These are phyloP conservation scores for Sinocyclocheilus anshuiensis DNA, from an alignment of 2,113 vertebrate species.

Conservation along the genomic window DNA sequence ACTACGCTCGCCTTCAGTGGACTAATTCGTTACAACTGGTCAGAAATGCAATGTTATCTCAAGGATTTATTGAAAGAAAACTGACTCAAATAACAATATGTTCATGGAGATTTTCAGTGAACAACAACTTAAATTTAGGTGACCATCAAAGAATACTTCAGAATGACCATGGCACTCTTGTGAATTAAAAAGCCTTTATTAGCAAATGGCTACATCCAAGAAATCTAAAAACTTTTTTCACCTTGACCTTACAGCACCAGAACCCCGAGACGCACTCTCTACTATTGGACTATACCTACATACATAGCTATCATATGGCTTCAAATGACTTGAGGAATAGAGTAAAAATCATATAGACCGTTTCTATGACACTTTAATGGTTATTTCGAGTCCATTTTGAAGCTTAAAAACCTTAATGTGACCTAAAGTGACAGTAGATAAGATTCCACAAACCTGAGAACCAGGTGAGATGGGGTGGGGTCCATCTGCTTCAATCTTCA, in stretches of 20 bases:
- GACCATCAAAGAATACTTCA: too few species aligned
- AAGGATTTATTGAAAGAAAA: too few species aligned
- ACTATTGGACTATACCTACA: too few species aligned
- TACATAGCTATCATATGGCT: neutral
- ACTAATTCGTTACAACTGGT: too few species aligned
- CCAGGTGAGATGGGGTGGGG: slow-evolving; percentile 75
- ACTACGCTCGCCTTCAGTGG: too few species aligned
- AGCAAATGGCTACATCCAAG: too few species aligned
- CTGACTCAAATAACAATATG: neutral
- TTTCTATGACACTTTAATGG: neutral
- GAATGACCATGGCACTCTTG: too few species aligned
- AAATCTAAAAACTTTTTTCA: too few species aligned
- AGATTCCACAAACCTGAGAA: slow-evolving; percentile 77
- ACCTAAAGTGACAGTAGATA: neutral
- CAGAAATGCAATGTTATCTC: neutral
- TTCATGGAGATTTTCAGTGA: neutral
- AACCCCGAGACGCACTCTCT: too few species aligned
- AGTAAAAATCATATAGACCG: neutral
- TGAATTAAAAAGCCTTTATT: too few species aligned
- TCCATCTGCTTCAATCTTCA: slow-evolving; percentile 84
- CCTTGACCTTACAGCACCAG: too few species aligned
- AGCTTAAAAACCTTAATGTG: neutral
- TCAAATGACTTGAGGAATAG: neutral
- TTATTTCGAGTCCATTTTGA: neutral
- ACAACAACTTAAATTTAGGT: neutral